Conservation (phyloP, 1,140 invertebrate genomes). For the Cardiocondyla obscurior region DNA sequence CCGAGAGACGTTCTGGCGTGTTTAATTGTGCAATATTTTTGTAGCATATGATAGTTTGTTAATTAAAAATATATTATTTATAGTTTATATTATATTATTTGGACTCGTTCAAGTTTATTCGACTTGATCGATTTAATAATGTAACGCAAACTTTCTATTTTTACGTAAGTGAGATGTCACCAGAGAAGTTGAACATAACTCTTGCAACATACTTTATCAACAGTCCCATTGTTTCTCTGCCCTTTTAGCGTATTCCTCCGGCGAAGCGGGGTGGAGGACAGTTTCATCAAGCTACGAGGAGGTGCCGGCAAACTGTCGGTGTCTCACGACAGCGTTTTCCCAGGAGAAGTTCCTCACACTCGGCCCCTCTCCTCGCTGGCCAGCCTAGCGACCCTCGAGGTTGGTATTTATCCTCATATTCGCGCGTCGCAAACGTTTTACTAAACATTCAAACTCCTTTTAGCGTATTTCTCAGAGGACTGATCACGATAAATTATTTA, state of each 20-base stretch:
- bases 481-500: conserved; percentile 4
- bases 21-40: not conserved
- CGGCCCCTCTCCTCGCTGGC: conserved; percentile 81
- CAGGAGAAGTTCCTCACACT: conserved; percentile 84
- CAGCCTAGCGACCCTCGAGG: conserved; percentile 79
- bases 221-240: not conserved
- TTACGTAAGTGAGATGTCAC: not conserved
- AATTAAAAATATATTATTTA: conserved; percentile 3
- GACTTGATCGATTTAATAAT: not conserved
- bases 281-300: conserved; percentile 77
- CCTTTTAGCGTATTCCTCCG: conserved; percentile 75
- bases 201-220: not conserved
- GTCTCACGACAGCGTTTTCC: conserved; percentile 91
- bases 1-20: not conserved
- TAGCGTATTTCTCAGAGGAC: conserved; percentile 18
- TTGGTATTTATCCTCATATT: conserved; percentile 68
- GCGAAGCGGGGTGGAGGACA: conserved; percentile 74
- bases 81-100: not conserved
- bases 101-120: not conserved
- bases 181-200: not conserved
- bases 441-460: not conserved
- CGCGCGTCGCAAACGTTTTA: not conserved
- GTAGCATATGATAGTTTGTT: not conserved
- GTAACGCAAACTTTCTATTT: not conserved
- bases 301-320: conserved; percentile 86